A percentile compares a stretch with the other conserved stretches of the same genome.
Evolutionary conservation across 2,797 vertebrate genomes (phyloP).

Genomic region (Trichosurus vulpecula): DNA sequence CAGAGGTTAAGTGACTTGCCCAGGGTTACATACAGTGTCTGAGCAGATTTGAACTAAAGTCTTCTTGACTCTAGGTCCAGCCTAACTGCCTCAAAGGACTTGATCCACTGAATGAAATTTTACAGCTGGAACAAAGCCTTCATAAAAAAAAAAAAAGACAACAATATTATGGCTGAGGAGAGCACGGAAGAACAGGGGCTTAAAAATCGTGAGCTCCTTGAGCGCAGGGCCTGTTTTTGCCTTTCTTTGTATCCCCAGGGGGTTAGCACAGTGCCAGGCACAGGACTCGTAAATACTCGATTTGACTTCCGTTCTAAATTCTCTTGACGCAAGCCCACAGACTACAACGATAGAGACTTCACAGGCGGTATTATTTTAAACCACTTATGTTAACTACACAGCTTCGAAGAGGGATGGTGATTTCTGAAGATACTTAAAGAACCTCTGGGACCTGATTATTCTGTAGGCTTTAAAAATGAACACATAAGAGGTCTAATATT

Average conservation of each 20-base stretch:
- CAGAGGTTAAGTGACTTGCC: background rate
- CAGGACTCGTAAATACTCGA: accelerated
- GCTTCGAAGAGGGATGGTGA: background rate
- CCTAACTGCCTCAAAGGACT: background rate
- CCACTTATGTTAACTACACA: background rate
- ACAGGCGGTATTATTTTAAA: background rate
- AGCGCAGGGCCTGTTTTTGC: background rate
- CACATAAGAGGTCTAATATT: accelerated
- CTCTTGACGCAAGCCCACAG: background rate
- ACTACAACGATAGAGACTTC: background rate
- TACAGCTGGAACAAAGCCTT: background rate
- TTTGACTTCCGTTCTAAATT: background rate
- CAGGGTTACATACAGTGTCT: background rate
- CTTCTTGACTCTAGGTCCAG: background rate
- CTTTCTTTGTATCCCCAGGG: background rate
- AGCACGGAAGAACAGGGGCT: background rate
- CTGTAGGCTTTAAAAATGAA: background rate
- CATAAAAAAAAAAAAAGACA: no score
- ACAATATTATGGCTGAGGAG: background rate
- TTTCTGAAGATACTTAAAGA: background rate
- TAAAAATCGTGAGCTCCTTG: background rate
- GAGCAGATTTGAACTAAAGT: background rate
- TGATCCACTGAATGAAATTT: background rate
- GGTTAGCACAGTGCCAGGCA: background rate
- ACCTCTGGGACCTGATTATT: background rate